Base-by-base conservation (phyloP, 2,888 invertebrate species). In the Phyllotreta striolata region DNA sequence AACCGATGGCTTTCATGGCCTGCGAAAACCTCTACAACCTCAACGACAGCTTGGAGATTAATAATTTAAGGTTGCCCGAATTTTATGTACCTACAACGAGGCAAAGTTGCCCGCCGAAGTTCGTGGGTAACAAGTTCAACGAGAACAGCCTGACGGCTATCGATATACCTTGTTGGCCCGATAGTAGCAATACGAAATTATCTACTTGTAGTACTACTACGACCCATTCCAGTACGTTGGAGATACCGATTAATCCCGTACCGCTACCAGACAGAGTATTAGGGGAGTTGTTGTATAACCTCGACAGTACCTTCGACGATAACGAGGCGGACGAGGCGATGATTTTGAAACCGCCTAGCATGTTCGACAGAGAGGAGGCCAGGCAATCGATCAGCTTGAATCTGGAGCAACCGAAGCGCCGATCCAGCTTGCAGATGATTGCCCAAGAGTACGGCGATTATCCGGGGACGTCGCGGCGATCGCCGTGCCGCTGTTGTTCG, bases 21-120 rank as follows among this genome's bases (percentile, higher is more conserved):
- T 90, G 88, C 76, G 90, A 90, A 78, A 87, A 91, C 83, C 81
- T 91, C 67, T 84, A 86, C 8, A 86, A 88, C 78, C 84, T 90
- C 74, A 86, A 87, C 75, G 87, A 86, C 73, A 85, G 86, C 77
- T 83, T 83, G 7, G 84, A 84, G 77, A 84, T 88, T 44, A 81
- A 79, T 10, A 43, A 73, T 62, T 73, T 70, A 4, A 68, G 72
- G 41, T 71, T 75, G 6, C 72, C 75, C 2, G 73, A 76, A n/a
- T 74, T 67, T 55, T 75, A 74, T 64, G 62, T 77, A 41, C 79
- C 79, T 8, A 72, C 73, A 66, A 85, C 84, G 38, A 83, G 90
- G 35, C 88, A 88, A 71, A 90, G 89, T 77, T 89, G 88, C 79
- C 90, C 90, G 6, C 86, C 87, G 69, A 85, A 85, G 63, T 86